Evolutionary conservation across 2,113 vertebrate genomes (phyloP).

Genomic region (Dendrocopos noguchii): DNA sequence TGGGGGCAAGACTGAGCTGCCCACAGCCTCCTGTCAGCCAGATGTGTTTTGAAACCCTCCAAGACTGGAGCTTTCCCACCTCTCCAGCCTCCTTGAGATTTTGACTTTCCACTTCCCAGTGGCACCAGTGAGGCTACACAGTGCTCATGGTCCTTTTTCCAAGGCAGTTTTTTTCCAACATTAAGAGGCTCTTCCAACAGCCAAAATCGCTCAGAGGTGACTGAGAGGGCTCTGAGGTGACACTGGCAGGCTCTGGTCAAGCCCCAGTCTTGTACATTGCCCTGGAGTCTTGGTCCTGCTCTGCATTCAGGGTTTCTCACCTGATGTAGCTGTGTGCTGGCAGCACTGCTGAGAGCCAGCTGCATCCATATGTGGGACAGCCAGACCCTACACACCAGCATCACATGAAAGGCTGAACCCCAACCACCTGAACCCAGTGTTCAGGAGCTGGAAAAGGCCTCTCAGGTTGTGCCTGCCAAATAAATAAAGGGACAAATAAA

Average conservation of each 20-base stretch:
- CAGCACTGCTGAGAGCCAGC: background rate
- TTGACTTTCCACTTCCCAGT: background rate
- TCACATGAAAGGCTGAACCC: background rate
- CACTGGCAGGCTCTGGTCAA: accelerated
- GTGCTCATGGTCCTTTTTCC: accelerated
- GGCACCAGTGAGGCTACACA: background rate
- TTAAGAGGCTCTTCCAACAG: background rate
- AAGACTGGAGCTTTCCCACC: background rate
- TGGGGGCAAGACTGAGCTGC: background rate
- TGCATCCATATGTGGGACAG: accelerated
- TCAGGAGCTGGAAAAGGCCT: background rate
- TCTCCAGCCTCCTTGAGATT: background rate
- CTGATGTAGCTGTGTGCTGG: background rate
- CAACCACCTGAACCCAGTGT: background rate
- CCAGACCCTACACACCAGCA: accelerated
- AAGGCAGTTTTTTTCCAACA: background rate
- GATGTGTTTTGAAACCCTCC: background rate
- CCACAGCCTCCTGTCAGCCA: background rate
- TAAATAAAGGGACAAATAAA: background rate
- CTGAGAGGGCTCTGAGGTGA: background rate
- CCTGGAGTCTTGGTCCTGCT: background rate
- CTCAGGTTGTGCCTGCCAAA: background rate
- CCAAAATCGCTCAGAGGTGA: background rate
- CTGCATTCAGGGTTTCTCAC: background rate
- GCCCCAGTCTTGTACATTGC: background rate